A percentile compares a stretch with the other conserved stretches of the same genome.
Evolutionary conservation across 2,797 vertebrate species (phyloP).

Genomic region (Anguilla pacifica): DNA sequence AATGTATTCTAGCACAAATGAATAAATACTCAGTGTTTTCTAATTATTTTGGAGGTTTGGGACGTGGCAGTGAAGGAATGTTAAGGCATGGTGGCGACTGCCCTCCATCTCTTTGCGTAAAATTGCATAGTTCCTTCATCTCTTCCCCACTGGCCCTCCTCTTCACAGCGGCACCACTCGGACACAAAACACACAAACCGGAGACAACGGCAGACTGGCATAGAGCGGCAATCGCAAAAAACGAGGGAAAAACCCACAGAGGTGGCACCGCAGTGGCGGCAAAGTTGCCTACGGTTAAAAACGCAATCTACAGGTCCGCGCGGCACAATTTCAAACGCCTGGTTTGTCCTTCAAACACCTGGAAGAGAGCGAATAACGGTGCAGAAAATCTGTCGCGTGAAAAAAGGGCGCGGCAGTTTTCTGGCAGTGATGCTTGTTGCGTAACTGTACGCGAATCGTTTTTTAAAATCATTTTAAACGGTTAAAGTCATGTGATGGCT

Average conservation of each 20-base stretch:
- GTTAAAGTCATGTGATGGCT: conserved; percentile 87
- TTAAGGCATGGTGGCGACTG: too few relatives aligned
- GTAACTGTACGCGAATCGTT: conserved; percentile 81
- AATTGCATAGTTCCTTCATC: neutral
- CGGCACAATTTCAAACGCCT: neutral
- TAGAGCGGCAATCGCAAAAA: neutral
- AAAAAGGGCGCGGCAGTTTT: neutral
- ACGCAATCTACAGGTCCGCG: neutral
- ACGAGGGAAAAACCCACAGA: neutral
- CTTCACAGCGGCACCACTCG: neutral
- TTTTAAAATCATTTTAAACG: conserved; percentile 89
- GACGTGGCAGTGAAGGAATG: neutral
- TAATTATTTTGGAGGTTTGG: neutral
- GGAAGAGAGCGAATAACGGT: conserved; percentile 43
- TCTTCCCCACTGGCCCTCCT: neutral
- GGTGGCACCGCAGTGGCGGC: neutral
- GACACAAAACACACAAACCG: neutral
- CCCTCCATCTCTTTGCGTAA: neutral
- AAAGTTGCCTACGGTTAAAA: neutral
- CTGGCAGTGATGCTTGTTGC: neutral
- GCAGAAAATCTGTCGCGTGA: neutral
- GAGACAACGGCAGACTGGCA: neutral
- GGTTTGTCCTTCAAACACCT: neutral
- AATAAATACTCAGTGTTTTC: neutral
- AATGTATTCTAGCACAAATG: neutral